Evolutionary conservation across 2,888 invertebrate genomes (phyloP).

Genomic region (Phasia obesa): DNA sequence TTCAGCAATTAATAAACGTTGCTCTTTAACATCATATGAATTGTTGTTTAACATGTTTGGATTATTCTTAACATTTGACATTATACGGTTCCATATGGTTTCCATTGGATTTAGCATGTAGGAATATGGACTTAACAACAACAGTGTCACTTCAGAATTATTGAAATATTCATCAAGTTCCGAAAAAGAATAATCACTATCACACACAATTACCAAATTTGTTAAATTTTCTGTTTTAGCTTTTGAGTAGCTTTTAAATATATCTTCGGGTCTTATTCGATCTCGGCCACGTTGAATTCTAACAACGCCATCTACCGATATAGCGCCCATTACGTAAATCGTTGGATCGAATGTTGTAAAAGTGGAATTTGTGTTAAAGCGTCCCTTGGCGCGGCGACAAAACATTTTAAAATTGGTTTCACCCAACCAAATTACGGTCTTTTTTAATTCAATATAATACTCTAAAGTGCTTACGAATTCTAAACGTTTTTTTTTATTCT

Average conservation of each 20-base stretch:
- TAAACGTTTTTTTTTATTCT: slow-evolving; percentile 60
- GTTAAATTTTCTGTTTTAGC: slow-evolving; percentile 41
- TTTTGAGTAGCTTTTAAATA: slow-evolving; percentile 42
- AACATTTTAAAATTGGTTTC: slow-evolving; percentile 67
- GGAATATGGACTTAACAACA: slow-evolving; percentile 65
- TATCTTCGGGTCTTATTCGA: slow-evolving; percentile 58
- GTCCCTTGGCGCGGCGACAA: slow-evolving; percentile 66
- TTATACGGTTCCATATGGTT: slow-evolving; percentile 60
- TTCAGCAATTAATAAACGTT: slow-evolving; percentile 57
- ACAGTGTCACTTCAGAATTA: slow-evolving; percentile 66
- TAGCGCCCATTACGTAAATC: slow-evolving; percentile 61
- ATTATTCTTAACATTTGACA: slow-evolving; percentile 53
- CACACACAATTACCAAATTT: slow-evolving; percentile 67
- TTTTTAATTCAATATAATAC: slow-evolving; percentile 61
- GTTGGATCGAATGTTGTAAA: slow-evolving; percentile 66
- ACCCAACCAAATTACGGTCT: slow-evolving; percentile 62
- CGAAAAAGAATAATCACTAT: slow-evolving; percentile 68
- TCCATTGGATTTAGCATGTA: slow-evolving; percentile 67
- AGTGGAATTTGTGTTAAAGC: slow-evolving; percentile 66
- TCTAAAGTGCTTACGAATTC: slow-evolving; percentile 62
- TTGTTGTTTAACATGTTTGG: slow-evolving; percentile 25
- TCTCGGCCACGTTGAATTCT: slow-evolving; percentile 45
- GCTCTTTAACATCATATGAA: slow-evolving; percentile 51
- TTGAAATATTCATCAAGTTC: slow-evolving; percentile 69
- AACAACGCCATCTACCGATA: slow-evolving; percentile 53